Percentiles rank a stretch among this genome's conserved stretches.
Evolutionary conservation across 2,797 vertebrate genomes (phyloP).

Genomic region (Varecia variegata): DNA sequence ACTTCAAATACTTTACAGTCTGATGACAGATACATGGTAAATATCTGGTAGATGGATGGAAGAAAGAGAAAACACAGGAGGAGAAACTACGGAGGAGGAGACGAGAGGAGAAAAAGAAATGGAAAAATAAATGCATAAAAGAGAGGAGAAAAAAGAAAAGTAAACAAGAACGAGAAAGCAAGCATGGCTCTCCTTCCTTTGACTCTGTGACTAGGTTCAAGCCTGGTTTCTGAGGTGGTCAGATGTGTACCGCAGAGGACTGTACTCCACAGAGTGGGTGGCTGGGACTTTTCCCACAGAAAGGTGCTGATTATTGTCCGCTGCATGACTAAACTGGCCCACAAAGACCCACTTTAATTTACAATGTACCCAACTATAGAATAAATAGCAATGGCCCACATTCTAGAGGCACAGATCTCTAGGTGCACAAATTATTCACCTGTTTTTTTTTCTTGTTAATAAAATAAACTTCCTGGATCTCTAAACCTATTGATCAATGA

Average conservation of each 20-base stretch:
- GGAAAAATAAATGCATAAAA: background rate
- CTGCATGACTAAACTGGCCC: background rate
- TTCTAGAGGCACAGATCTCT: background rate
- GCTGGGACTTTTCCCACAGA: background rate
- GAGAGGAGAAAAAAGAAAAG: background rate
- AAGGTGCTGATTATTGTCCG: background rate
- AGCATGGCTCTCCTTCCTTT: background rate
- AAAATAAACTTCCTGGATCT: background rate
- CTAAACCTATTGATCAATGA: background rate
- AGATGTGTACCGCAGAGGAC: background rate
- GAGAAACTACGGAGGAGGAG: background rate
- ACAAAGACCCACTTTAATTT: background rate
- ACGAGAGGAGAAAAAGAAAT: background rate
- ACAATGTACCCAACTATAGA: background rate
- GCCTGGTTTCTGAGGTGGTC: background rate
- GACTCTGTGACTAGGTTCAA: background rate
- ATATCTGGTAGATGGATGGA: background rate
- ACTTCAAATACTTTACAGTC: background rate
- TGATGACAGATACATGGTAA: background rate
- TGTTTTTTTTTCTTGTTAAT: background rate
- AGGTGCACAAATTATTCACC: background rate
- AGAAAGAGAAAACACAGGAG: background rate
- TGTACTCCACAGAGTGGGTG: accelerated
- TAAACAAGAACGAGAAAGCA: background rate
- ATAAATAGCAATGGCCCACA: background rate